Conservation (phyloP, 2,113 vertebrate species). For the Rhizomys pruinosus region DNA sequence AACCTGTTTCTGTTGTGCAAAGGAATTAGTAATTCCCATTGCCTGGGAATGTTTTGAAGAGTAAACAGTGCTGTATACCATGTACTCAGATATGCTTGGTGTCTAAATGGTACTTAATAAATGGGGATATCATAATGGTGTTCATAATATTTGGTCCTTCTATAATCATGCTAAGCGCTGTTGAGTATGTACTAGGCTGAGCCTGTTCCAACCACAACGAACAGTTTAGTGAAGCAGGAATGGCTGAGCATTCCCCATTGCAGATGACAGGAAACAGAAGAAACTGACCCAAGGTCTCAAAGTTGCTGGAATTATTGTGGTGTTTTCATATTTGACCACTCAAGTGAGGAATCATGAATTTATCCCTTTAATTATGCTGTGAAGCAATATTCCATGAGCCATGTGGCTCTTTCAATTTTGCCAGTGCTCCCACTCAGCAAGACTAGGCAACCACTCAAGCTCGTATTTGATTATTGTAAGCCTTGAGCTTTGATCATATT, state of each 20-base stretch:
- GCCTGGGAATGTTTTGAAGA: background rate
- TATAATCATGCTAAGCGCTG: too few species aligned
- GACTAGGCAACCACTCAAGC: constrained; percentile 22
- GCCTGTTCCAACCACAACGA: background rate
- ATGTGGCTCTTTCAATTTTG: background rate
- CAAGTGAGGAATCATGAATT: background rate
- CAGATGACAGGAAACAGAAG: background rate
- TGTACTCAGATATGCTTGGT: background rate
- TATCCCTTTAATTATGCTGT: background rate
- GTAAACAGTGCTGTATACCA: accelerated
- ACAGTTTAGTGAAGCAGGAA: background rate
- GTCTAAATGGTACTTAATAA: too few species aligned
- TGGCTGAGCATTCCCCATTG: background rate
- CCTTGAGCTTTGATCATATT: background rate
- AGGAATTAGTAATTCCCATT: too few species aligned
- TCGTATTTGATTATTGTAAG: background rate
- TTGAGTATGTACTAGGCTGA: accelerated
- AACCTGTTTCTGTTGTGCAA: background rate
- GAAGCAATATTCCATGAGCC: background rate
- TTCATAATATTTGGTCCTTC: background rate
- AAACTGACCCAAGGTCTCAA: background rate
- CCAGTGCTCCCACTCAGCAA: background rate
- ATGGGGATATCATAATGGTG: accelerated
- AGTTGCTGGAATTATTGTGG: background rate
- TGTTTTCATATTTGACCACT: background rate